Evolutionary conservation across 2,797 vertebrate species (phyloP).

Genomic region (Falco peregrinus): DNA sequence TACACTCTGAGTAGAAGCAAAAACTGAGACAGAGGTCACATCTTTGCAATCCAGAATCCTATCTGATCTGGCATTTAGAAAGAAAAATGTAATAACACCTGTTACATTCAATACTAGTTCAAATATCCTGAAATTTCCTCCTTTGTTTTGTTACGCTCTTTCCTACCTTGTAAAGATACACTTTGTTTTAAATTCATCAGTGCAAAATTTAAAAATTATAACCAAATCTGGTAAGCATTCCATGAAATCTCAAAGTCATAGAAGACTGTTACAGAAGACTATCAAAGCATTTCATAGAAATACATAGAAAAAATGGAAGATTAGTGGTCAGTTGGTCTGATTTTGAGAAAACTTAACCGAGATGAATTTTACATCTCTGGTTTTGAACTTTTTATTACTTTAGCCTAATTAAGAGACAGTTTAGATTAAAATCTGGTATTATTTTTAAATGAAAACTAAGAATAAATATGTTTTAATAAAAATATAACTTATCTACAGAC

Average conservation of each 20-base stretch:
- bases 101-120: not conserved
- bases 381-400: not conserved
- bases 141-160: not conserved
- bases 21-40: not conserved
- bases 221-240: not conserved
- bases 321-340: not conserved
- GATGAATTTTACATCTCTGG: not conserved
- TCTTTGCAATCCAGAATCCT: not conserved
- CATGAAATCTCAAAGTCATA: not conserved
- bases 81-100: not conserved
- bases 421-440: not conserved
- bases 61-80: not conserved
- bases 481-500: not conserved
- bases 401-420: not conserved
- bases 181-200: not conserved
- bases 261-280: not conserved
- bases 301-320: not conserved
- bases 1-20: not conserved
- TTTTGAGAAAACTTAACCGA: not conserved
- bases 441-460: not conserved
- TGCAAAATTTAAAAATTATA: not conserved
- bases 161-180: not conserved
- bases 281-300: not conserved
- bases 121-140: not conserved
- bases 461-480: not conserved